Evolutionary conservation across 2,113 vertebrate genomes (phyloP), one percentile per base, ranked within the genome.

Genomic region (Progne subis): DNA sequence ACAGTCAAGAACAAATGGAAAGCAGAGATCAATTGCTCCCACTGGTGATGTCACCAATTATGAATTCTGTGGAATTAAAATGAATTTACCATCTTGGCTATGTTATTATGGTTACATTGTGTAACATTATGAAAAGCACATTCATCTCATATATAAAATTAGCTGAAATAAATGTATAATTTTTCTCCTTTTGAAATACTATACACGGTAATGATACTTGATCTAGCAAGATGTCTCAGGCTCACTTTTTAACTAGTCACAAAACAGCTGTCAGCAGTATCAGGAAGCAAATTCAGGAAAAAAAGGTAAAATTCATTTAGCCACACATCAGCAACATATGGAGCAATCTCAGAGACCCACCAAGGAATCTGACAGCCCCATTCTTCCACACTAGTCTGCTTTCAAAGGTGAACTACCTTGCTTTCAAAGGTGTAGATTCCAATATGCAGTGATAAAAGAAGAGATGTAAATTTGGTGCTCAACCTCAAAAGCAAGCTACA

Each of bases 1-100:
- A 97, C 95, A 96, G 95, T 97, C 95, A 92, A 92, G 97, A 97
- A 91, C 97, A 96, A 97, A 97, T 96, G 96, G 93, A 95, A 97
- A 97, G 90, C 88, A 47, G 93, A 97, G 95, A 96, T 96, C 97
- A 97, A 97, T 97, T 91, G 96, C 95, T 97, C 97, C 97, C 97
- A 95, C 88, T 85, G 96, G 97, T 88, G 6, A 94, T 97, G 96
- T 95, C 97, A 92, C 95, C 94, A 96, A 96, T 97, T 97, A 97
- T 67, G 88, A 94, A 92, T 97, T 97, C 96, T 93, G 81, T 86
- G 63, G 86, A 97, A 97, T 96, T 97, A 96, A 96, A 97, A 96
- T 92, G 95, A 96, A 97, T 96, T 96, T 94, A 92, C 95, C 89
- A 90, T 95, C 96, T 88, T 88, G 92, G 72, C 84, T 92, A 29